Conservation (phyloP, 2,113 vertebrate species). For the Petaurus breviceps region DNA sequence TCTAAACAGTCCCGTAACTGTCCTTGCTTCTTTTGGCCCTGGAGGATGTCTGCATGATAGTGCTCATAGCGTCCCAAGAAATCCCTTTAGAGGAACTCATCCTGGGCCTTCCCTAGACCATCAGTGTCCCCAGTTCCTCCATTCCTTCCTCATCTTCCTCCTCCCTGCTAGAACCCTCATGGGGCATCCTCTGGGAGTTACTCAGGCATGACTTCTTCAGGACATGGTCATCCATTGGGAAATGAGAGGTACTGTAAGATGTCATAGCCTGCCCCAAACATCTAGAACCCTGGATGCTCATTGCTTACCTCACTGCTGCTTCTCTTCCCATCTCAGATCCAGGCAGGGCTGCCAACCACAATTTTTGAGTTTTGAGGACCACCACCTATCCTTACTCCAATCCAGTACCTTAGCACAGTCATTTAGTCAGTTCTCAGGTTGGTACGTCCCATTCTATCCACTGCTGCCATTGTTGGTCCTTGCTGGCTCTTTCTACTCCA, state of each 20-base stretch:
- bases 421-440: conserved; percentile 54
- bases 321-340: conserved; percentile 91
- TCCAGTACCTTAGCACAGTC: conserved; percentile 79
- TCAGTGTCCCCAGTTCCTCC: conserved; percentile 83
- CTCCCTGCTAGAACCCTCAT: conserved; percentile 78
- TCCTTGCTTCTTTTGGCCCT: conserved; percentile 92
- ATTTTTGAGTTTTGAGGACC: conserved; percentile 89
- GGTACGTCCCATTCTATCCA: background rate
- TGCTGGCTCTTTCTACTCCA: conserved; percentile 35
- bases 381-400: conserved; percentile 87
- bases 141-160: conserved; percentile 59
- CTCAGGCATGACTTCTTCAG: conserved; percentile 90
- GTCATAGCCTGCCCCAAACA: conserved; percentile 91
- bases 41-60: conserved; percentile 90
- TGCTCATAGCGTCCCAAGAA: conserved; percentile 92
- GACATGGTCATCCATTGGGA: conserved; percentile 92
- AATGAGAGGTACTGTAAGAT: conserved; percentile 92
- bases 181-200: conserved; percentile 74
- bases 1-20: conserved; percentile 90
- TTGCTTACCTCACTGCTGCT: conserved; percentile 88
- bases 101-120: conserved; percentile 83
- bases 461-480: background rate
- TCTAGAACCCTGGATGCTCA: conserved; percentile 87
- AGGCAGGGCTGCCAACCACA: conserved; percentile 89
- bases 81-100: conserved; percentile 91